Evolutionary conservation across 2,797 vertebrate genomes (phyloP).

Genomic region (Danio jaintianensis): DNA sequence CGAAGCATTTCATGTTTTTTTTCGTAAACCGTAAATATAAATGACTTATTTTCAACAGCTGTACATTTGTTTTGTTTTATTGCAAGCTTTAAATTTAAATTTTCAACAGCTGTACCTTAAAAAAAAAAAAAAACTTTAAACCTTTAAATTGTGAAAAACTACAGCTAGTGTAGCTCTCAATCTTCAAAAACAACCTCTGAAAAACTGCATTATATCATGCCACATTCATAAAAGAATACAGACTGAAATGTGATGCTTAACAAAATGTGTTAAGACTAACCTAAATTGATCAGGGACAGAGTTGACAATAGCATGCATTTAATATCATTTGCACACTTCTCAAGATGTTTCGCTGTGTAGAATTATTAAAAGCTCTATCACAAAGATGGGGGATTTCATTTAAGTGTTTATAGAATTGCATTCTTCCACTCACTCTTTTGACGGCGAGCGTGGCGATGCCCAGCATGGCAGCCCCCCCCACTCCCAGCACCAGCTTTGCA

Average conservation of each 20-base stretch:
- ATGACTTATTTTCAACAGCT: neutral
- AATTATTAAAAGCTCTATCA: neutral
- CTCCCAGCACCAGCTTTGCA: slow-evolving; percentile 94
- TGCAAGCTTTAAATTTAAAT: too few species aligned
- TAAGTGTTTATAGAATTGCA: neutral
- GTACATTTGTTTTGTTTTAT: too few species aligned
- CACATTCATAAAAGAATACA: neutral
- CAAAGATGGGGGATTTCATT: neutral
- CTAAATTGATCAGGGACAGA: neutral
- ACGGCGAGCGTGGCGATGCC: slow-evolving; percentile 96
- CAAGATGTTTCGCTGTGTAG: neutral
- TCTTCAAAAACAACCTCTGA: neutral
- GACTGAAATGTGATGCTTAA: neutral
- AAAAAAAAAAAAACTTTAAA: too few species aligned
- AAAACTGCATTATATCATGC: neutral
- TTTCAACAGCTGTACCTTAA: neutral
- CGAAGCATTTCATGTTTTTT: neutral
- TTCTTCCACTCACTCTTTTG: slow-evolving; percentile 85
- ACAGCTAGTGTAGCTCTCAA: neutral
- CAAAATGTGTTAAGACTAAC: neutral
- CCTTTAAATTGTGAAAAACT: neutral
- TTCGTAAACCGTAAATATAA: neutral
- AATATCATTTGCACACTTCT: neutral
- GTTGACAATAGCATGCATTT: neutral
- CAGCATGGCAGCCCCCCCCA: slow-evolving; percentile 95